Evolutionary conservation across 2,888 invertebrate species (phyloP).

Genomic region (Liodrosophila aerea): DNA sequence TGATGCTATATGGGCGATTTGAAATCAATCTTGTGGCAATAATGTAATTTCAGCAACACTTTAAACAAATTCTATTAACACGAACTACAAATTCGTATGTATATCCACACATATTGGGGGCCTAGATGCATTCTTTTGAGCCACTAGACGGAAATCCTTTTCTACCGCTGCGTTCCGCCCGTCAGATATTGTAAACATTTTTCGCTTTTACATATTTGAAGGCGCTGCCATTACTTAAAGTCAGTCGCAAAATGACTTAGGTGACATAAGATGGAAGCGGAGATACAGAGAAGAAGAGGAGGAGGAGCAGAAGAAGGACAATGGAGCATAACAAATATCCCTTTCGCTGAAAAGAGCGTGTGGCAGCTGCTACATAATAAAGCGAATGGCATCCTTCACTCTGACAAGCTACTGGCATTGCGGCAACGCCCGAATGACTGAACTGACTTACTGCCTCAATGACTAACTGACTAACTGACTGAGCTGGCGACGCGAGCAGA

Average conservation of each 20-base stretch:
- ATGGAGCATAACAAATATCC: constrained; percentile 69
- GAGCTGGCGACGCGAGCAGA: constrained; percentile 27
- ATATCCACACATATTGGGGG: constrained; percentile 3
- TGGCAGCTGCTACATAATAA: constrained; percentile 65
- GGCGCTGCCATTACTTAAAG: constrained; percentile 58
- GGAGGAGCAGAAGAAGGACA: constrained; percentile 41
- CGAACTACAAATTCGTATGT: constrained; percentile 48
- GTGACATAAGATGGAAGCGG: constrained; percentile 45
- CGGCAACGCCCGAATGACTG: constrained; percentile 4
- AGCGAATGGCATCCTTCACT: constrained; percentile 61
- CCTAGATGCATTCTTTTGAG: not conserved
- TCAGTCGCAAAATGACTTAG: constrained; percentile 44
- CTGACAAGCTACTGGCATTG: constrained; percentile 33
- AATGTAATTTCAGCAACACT: constrained; percentile 49
- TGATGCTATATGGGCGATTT: constrained; percentile 28
- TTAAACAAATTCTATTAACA: constrained; percentile 74
- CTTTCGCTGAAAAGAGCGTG: constrained; percentile 15
- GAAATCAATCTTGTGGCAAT: constrained; percentile 45
- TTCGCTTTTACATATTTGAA: constrained; percentile 71
- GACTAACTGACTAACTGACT: constrained; percentile 12
- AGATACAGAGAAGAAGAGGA: constrained; percentile 9
- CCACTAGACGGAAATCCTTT: constrained; percentile 57
- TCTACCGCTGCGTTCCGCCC: too few relatives aligned
- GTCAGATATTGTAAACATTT: constrained; percentile 70
- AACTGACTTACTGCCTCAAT: constrained; percentile 1